phyloP scores from a whole-genome alignment of 1,140 invertebrate species.

The Calliopsis andreniformis region DNA sequence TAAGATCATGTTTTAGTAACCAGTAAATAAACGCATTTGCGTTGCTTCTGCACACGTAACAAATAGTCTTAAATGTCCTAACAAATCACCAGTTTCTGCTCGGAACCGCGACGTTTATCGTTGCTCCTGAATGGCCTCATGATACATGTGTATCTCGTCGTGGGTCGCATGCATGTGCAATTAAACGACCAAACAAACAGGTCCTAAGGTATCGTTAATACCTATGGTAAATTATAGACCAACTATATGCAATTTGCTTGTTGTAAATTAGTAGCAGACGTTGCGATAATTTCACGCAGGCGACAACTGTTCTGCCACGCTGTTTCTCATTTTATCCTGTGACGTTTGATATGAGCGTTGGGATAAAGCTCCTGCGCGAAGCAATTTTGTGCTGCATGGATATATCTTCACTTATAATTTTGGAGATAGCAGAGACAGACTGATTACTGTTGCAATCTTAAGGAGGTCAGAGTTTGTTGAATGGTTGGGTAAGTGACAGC shows the following conservation, averaged over 20 bases:
- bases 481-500: too few relatives aligned
- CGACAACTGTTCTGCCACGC: not conserved
- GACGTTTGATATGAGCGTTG: not conserved
- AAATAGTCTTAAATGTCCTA: not conserved
- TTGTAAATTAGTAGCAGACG: slow-evolving; percentile 1
- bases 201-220: slow-evolving; percentile 4
- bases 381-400: too few relatives aligned
- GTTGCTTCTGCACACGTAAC: not conserved
- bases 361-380: too few relatives aligned
- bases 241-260: slow-evolving; percentile 7
- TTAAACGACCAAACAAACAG: slow-evolving; percentile 26
- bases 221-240: slow-evolving; percentile 7
- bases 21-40: not conserved
- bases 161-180: slow-evolving; percentile 7
- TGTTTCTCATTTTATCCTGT: not conserved
- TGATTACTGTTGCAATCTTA: too few relatives aligned
- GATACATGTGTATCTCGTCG: not conserved
- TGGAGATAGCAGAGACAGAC: too few relatives aligned
- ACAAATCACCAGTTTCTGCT: not conserved
- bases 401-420: too few relatives aligned
- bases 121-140: not conserved
- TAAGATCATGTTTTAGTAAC: too few relatives aligned
- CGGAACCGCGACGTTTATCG: not conserved
- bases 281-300: slow-evolving; percentile 4
- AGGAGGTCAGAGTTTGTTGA: too few relatives aligned